Percentiles rank a stretch among this genome's conserved stretches.
Conservation (phyloP, 1,140 invertebrate species). For the Aphis craccivora region DNA sequence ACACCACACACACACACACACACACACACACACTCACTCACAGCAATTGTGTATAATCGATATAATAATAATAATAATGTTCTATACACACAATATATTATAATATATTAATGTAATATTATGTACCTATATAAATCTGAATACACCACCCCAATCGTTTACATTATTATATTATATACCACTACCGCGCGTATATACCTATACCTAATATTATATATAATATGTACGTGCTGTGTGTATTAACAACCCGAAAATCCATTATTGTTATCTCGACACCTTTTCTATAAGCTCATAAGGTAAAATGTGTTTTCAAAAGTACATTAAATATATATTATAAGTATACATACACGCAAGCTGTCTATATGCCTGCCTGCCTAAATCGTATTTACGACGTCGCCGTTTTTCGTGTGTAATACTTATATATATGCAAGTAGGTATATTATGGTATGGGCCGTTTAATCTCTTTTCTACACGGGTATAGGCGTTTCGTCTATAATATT, state of each 20-base stretch:
- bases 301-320: slow-evolving; percentile 17
- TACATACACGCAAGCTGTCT: background rate
- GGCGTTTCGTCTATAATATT: background rate
- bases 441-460: no score
- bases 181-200: background rate
- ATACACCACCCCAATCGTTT: background rate
- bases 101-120: background rate
- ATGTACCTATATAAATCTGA: slow-evolving; percentile 2
- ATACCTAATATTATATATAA: background rate
- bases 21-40: background rate
- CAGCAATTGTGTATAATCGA: background rate
- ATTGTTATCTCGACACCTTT: slow-evolving; percentile 10
- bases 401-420: background rate
- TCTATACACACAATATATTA: background rate
- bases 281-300: background rate
- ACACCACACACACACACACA: no score
- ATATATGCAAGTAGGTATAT: no score
- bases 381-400: background rate
- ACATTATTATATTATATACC: background rate
- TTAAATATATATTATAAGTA: background rate
- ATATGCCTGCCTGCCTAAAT: background rate
- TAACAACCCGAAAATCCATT: slow-evolving; percentile 8
- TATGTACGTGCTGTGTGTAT: background rate
- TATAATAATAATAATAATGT: background rate
- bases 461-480: background rate